Percentiles rank a stretch among this genome's conserved stretches.
Evolutionary conservation across 2,888 invertebrate species (phyloP).

Genomic region (Chromoteleia sp.): DNA sequence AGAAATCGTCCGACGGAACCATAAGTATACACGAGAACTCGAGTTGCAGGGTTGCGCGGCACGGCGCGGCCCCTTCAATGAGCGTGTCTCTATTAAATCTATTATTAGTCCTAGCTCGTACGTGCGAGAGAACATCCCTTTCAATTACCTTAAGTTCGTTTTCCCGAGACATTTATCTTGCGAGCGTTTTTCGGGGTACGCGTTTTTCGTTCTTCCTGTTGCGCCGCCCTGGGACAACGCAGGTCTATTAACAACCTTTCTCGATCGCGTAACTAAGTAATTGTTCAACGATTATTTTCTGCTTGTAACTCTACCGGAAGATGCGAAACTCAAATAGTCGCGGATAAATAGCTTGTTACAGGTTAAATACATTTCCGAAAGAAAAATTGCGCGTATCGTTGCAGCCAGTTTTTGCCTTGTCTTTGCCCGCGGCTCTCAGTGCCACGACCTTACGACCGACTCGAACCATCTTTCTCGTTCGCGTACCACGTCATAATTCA

Average conservation of each 20-base stretch:
- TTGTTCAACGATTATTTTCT: too few species aligned
- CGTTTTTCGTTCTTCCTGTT: too few species aligned
- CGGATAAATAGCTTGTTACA: too few species aligned
- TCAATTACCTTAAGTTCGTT: slow-evolving; percentile 79
- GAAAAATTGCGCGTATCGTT: too few species aligned
- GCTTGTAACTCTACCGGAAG: too few species aligned
- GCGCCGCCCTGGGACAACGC: too few species aligned
- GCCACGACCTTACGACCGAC: slow-evolving; percentile 77
- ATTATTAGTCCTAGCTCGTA: slow-evolving; percentile 80
- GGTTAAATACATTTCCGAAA: too few species aligned
- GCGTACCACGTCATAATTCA: slow-evolving; percentile 82
- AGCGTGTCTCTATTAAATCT: slow-evolving; percentile 85
- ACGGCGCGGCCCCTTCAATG: slow-evolving; percentile 82
- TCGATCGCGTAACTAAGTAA: too few species aligned
- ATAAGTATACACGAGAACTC: slow-evolving; percentile 58
- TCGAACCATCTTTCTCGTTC: slow-evolving; percentile 79
- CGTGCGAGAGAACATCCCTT: slow-evolving; percentile 80
- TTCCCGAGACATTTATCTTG: slow-evolving; percentile 62
- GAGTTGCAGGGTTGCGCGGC: slow-evolving; percentile 72
- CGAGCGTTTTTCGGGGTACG: too few species aligned
- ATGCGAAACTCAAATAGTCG: too few species aligned
- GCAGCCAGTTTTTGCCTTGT: too few species aligned
- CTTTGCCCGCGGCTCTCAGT: slow-evolving; percentile 75
- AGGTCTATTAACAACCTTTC: too few species aligned
- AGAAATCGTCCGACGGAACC: slow-evolving; percentile 68